Evolutionary conservation across 1,140 invertebrate species (phyloP).

Genomic region (Parapsyche elsis): DNA sequence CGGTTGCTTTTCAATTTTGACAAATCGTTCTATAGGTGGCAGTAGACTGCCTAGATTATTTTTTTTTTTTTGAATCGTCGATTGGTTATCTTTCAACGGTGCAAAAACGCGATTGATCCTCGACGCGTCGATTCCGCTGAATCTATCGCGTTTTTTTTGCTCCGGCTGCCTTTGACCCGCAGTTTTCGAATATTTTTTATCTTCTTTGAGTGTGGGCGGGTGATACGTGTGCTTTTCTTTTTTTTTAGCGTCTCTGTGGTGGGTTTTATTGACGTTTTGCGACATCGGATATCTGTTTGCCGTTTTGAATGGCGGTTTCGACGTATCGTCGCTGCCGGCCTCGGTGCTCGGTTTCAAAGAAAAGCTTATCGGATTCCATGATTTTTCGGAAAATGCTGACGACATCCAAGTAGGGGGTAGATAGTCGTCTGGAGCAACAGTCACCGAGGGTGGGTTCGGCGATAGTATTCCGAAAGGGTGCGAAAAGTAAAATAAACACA

Average conservation of each 20-base stretch:
- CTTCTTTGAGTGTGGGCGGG: not conserved
- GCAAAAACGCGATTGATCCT: not conserved
- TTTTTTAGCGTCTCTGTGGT: not conserved
- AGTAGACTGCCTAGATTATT: not conserved
- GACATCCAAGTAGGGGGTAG: conserved; percentile 47
- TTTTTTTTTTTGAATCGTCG: not conserved
- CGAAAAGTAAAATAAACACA: conserved; percentile 67
- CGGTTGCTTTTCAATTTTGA: not conserved
- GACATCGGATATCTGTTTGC: not conserved
- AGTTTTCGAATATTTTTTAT: conserved; percentile 19
- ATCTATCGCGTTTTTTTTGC: conserved; percentile 21
- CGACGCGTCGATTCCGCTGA: not conserved
- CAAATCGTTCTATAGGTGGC: conserved; percentile 1
- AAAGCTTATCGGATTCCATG: conserved; percentile 43
- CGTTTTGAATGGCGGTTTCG: not conserved
- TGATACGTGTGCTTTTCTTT: not conserved
- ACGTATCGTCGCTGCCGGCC: not conserved
- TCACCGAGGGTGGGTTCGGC: conserved; percentile 61
- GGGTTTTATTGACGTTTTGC: not conserved
- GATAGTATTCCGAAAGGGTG: conserved; percentile 67
- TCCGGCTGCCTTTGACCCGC: not conserved
- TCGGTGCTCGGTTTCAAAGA: not conserved
- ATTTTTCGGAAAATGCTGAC: conserved; percentile 22
- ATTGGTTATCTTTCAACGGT: not conserved
- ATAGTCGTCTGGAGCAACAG: conserved; percentile 56